phyloP scores from a whole-genome alignment of 2,888 invertebrate genomes.

The Chloroclysta siterata region DNA sequence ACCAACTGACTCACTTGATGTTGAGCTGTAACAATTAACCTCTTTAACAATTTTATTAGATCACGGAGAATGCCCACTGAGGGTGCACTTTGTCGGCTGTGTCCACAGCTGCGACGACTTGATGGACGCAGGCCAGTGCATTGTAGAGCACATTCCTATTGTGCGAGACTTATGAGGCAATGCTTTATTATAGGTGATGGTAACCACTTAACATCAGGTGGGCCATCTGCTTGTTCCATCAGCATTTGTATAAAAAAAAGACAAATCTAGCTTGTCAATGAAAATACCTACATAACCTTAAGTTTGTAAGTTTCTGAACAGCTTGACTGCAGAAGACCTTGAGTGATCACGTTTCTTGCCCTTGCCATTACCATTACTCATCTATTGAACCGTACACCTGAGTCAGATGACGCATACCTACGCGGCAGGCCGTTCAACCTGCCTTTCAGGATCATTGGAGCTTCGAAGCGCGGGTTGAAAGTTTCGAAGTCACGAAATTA shows the following conservation, averaged over 20 bases:
- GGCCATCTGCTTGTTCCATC: too few species aligned
- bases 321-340: slow-evolving; percentile 23
- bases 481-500: neutral
- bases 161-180: too few species aligned
- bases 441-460: slow-evolving; percentile 1
- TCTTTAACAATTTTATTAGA: too few species aligned
- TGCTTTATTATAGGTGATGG: too few species aligned
- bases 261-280: neutral
- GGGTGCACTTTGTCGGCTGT: too few species aligned
- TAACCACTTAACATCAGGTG: too few species aligned
- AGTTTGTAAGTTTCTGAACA: neutral
- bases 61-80: too few species aligned
- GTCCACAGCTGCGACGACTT: too few species aligned
- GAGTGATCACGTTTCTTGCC: slow-evolving; percentile 23
- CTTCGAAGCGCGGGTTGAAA: slow-evolving; percentile 2
- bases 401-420: slow-evolving; percentile 35
- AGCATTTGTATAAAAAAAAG: neutral
- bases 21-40: too few species aligned
- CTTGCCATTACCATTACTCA: slow-evolving; percentile 36
- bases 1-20: too few species aligned
- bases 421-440: slow-evolving; percentile 19
- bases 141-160: too few species aligned
- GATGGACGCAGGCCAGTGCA: too few species aligned
- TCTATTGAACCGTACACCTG: slow-evolving; percentile 37
- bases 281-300: neutral